Evolutionary conservation across 1,140 invertebrate genomes (phyloP), one percentile per base, ranked within the genome.

Genomic region (Zaprionus africanus): DNA sequence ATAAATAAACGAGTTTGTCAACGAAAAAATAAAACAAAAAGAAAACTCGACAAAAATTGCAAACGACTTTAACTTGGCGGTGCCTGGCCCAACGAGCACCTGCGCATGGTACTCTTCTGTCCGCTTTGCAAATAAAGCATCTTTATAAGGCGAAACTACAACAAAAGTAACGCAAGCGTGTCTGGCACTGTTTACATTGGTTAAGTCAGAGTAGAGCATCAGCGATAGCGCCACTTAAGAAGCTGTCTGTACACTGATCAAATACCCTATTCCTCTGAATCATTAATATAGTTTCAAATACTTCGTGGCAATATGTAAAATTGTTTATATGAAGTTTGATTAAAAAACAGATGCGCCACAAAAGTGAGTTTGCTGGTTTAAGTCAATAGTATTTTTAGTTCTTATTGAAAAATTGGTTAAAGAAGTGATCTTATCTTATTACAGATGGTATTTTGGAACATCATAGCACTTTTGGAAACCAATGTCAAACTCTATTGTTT

Each of bases 1-100:
- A 78, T 77, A 74, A 79, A 79, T 70, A 76, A 84, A 76, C 74
- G 61, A 72, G 68, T 71, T 66, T 43, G 49, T 66, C 46, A 72
- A 72, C 49, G 60, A 65, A 65, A 79, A 77, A 77, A 38, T 13
- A 56, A 31, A 49, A 73, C 60, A 68, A 74, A 82, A 79, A 63
- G 56, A 72, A 73, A 74, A 71, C 65, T 26, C 67, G 70, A 46
- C 49, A 69, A 76, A 72, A 83, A 78, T 68, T 63, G 61, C 69
- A 73, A 66, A 51, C 46, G 36, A 41, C 46, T 51, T 43, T 9
- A 17, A 73, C 34, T 28, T 64, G 56, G 41, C 15, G 36, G 26
- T 17, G 17, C 26, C 31, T 53, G 28, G 72, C 72, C 72, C 76
- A 65, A 38, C 26, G 65, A 17, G 54, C 49, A 66, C 22, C 56